Percentiles rank a stretch among this genome's conserved stretches.
Conservation (phyloP, 2,113 vertebrate species). For the Carassius auratus region DNA sequence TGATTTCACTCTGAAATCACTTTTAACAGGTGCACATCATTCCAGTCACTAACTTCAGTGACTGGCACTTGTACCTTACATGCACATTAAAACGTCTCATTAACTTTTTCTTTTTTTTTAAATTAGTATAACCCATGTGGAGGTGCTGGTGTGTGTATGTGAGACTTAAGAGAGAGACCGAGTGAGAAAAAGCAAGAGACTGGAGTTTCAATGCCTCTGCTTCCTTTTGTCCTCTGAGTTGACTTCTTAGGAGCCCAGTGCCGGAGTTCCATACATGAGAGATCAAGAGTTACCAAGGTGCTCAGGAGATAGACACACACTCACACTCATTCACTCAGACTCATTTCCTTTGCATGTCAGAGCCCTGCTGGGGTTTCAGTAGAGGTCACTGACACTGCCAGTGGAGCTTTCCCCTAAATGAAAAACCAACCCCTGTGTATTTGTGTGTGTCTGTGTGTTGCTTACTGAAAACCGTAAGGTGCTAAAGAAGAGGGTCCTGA, state of each 20-base stretch:
- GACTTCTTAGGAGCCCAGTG: slow-evolving; percentile 78
- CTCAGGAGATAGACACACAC: slow-evolving; percentile 67
- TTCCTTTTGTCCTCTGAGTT: slow-evolving; percentile 75
- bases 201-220: slow-evolving; percentile 76
- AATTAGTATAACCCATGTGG: neutral
- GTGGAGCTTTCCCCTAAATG: slow-evolving; percentile 68
- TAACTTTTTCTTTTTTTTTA: neutral
- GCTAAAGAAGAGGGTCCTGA: neutral
- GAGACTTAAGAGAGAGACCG: slow-evolving; percentile 66
- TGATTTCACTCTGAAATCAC: neutral
- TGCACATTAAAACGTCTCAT: neutral
- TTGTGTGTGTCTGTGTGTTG: slow-evolving; percentile 44
- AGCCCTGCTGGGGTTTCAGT: slow-evolving; percentile 74
- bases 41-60: neutral
- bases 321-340: slow-evolving; percentile 69
- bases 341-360: slow-evolving; percentile 81
- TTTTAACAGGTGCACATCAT: slow-evolving; percentile 5
- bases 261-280: slow-evolving; percentile 79
- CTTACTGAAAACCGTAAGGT: slow-evolving; percentile 49
- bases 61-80: neutral
- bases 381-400: slow-evolving; percentile 74
- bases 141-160: slow-evolving; percentile 31
- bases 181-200: slow-evolving; percentile 58
- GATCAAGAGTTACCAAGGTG: slow-evolving; percentile 86
- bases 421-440: slow-evolving; percentile 64